Percentiles rank a stretch among this genome's conserved stretches.
phyloP scores from a whole-genome alignment of 2,888 invertebrate species.

The Eucera pruinosa region DNA sequence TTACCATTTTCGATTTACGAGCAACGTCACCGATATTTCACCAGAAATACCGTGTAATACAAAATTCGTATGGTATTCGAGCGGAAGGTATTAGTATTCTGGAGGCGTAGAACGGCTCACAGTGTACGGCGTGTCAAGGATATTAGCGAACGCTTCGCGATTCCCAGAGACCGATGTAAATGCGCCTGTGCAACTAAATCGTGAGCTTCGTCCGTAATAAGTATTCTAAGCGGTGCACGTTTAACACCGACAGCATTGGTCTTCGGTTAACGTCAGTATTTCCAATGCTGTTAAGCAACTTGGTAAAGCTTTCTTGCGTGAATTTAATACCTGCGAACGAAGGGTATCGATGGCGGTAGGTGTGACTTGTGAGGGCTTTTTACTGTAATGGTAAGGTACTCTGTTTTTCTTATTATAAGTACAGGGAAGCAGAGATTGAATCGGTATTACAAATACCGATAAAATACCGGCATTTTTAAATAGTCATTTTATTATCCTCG shows the following conservation, averaged over 20 bases:
- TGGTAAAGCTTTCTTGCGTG: background rate
- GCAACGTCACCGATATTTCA: constrained; percentile 63
- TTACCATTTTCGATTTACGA: constrained; percentile 67
- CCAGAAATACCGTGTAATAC: constrained; percentile 53
- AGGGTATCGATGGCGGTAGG: no score
- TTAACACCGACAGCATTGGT: constrained; percentile 1
- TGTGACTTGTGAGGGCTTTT: no score
- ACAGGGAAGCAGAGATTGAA: no score
- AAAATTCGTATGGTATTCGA: constrained; percentile 58
- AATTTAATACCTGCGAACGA: no score
- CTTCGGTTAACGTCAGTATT: background rate
- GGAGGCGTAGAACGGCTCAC: constrained; percentile 20
- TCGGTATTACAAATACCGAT: no score
- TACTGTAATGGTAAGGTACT: no score
- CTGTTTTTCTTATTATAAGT: no score
- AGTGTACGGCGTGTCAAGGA: constrained; percentile 45
- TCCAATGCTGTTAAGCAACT: background rate
- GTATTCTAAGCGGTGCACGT: constrained; percentile 9
- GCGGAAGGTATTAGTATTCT: constrained; percentile 57
- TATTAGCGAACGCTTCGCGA: constrained; percentile 33
- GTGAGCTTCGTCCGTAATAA: constrained; percentile 12
- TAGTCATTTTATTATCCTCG: no score
- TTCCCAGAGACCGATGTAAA: constrained; percentile 24
- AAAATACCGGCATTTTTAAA: no score
- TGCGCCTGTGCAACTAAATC: constrained; percentile 27